Percentiles rank a stretch among this genome's conserved stretches.
These are phyloP conservation scores for Cheiracanthium punctorium DNA, from an alignment of 2,888 invertebrate species.

Conservation along the genomic window DNA sequence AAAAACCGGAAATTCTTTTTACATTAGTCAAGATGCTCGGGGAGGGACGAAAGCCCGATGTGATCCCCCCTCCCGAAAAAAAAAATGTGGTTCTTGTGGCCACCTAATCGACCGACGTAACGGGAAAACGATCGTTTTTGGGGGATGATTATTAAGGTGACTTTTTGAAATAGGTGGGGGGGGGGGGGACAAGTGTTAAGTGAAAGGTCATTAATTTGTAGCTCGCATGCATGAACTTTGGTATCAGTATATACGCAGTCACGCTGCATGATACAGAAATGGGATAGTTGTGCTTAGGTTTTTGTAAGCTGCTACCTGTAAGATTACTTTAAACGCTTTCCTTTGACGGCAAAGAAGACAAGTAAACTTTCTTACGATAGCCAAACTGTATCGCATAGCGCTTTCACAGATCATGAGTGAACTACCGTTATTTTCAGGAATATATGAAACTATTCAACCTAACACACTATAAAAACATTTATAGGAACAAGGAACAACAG, in stretches of 20 bases:
- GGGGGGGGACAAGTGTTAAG: neutral
- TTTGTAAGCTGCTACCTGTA: neutral
- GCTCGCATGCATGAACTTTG: neutral
- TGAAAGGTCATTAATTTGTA: constrained; percentile 13
- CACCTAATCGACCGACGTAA: constrained; percentile 13
- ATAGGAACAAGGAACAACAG: too few species aligned
- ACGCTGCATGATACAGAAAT: neutral
- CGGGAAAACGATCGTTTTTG: constrained; percentile 1
- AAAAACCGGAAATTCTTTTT: constrained; percentile 10
- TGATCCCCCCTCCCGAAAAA: neutral
- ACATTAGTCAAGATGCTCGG: neutral
- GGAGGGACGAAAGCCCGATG: neutral
- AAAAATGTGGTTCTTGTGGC: constrained; percentile 3
- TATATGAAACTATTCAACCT: too few species aligned
- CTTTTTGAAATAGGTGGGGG: neutral
- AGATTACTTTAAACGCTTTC: neutral
- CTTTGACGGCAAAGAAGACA: too few species aligned
- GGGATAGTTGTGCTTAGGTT: neutral
- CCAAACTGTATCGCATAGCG: too few species aligned
- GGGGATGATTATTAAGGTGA: constrained; percentile 15
- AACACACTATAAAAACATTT: too few species aligned
- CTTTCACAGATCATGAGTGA: too few species aligned
- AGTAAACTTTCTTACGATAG: too few species aligned
- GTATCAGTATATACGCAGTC: neutral
- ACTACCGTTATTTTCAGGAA: too few species aligned